phyloP scores from a whole-genome alignment of 1,140 invertebrate species.

The Drosophila busckii region DNA sequence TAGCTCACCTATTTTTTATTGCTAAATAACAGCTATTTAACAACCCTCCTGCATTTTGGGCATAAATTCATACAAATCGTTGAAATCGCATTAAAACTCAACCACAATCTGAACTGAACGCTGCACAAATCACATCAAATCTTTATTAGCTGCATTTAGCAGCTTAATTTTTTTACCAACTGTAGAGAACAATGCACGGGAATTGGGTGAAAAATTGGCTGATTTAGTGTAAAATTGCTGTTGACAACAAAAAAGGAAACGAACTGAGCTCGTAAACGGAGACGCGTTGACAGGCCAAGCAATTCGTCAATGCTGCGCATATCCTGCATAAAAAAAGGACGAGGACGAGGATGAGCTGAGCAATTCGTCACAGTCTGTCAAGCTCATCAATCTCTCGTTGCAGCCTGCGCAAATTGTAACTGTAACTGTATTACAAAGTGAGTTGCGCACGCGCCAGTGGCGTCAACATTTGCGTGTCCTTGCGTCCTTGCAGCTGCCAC shows the following conservation, averaged over 20 bases:
- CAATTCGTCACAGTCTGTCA: slow-evolving; percentile 67
- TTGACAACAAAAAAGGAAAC: not conserved
- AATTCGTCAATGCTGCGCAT: slow-evolving; percentile 32
- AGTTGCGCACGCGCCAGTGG: slow-evolving; percentile 41
- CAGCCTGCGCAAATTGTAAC: slow-evolving; percentile 61
- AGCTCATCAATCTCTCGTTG: slow-evolving; percentile 54
- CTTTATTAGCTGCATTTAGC: slow-evolving; percentile 48
- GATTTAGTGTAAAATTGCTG: slow-evolving; percentile 70
- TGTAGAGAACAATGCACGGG: slow-evolving; percentile 23
- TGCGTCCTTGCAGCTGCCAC: slow-evolving; percentile 38
- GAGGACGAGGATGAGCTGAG: not conserved
- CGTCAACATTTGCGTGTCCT: slow-evolving; percentile 6
- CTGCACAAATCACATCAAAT: slow-evolving; percentile 12
- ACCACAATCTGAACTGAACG: slow-evolving; percentile 33
- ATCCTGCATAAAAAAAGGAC: slow-evolving; percentile 30
- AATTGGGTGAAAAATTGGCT: slow-evolving; percentile 71
- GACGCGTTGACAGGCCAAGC: slow-evolving; percentile 43
- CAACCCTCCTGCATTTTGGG: too few species aligned
- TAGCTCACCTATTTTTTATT: too few species aligned
- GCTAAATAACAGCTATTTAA: too few species aligned
- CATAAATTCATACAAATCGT: too few species aligned
- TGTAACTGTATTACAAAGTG: slow-evolving; percentile 55
- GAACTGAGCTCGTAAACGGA: not conserved
- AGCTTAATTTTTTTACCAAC: slow-evolving; percentile 46
- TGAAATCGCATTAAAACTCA: slow-evolving; percentile 60